Conservation (phyloP, 2,797 vertebrate genomes). For the Epinephelus awoara region DNA sequence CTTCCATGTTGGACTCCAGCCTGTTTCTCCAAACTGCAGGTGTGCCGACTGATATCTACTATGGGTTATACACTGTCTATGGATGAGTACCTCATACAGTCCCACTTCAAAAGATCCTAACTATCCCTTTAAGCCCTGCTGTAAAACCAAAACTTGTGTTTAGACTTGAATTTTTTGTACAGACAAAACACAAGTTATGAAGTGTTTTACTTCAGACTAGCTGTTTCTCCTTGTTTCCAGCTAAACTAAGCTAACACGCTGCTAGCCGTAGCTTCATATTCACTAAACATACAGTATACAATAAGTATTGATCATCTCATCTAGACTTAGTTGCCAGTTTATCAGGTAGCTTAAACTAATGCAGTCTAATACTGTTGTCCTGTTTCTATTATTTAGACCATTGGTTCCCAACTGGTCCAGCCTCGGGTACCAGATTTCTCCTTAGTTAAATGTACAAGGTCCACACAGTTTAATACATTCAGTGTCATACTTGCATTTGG, state of each 20-base stretch:
- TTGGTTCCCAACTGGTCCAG: too few species aligned
- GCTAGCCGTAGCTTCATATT: conserved; percentile 14
- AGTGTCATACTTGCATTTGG: too few species aligned
- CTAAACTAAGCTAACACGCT: conserved; percentile 9
- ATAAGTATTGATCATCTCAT: conserved; percentile 12
- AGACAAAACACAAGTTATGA: neutral
- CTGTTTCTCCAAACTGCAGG: too few species aligned
- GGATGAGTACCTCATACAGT: too few species aligned
- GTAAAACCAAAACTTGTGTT: neutral
- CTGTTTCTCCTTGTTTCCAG: neutral
- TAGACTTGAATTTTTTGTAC: neutral
- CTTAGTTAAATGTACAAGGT: too few species aligned
- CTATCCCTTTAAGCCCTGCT: too few species aligned
- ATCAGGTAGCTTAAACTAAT: conserved; percentile 11
- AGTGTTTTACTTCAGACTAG: neutral
- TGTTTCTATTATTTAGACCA: conserved; percentile 3
- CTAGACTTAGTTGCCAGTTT: conserved; percentile 7
- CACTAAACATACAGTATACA: neutral
- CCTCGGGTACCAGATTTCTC: too few species aligned
- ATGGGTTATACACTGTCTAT: too few species aligned
- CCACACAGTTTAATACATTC: too few species aligned
- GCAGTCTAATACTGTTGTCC: conserved; percentile 3
- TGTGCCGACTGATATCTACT: too few species aligned
- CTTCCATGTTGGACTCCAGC: too few species aligned
- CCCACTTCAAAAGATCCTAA: too few species aligned